Percentiles rank a stretch among this genome's conserved stretches.
phyloP scores from a whole-genome alignment of 2,113 vertebrate species.

The Galemys pyrenaicus region DNA sequence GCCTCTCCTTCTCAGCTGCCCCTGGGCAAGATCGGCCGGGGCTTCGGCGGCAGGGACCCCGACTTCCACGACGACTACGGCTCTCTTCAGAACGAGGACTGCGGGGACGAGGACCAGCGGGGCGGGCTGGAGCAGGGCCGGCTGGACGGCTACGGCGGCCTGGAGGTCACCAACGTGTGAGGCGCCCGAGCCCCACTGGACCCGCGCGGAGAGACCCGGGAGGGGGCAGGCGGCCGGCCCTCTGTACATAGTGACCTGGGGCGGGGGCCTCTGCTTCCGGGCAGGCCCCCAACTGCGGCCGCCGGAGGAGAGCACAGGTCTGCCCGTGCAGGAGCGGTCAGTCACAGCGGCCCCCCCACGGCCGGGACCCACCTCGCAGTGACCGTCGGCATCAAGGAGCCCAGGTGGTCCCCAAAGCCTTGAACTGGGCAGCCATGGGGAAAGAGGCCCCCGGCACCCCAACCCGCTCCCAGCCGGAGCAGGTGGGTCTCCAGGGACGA shows the following conservation, averaged over 20 bases:
- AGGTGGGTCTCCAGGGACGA: not conserved
- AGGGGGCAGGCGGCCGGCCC: accelerated
- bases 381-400: not conserved
- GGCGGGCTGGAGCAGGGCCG: slow-evolving; percentile 82
- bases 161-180: slow-evolving; percentile 91
- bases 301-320: too few relatives aligned
- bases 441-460: not conserved
- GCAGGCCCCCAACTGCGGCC: not conserved
- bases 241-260: not conserved
- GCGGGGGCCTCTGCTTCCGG: not conserved
- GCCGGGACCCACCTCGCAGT: not conserved
- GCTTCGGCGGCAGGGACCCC: slow-evolving; percentile 83
- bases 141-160: slow-evolving; percentile 83
- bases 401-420: accelerated
- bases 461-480: not conserved
- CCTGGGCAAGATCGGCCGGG: slow-evolving; percentile 88
- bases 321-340: too few relatives aligned
- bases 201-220: accelerated
- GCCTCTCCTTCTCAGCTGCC: slow-evolving; percentile 84
- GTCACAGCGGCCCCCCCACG: not conserved
- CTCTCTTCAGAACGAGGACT: slow-evolving; percentile 85
- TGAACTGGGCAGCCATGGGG: not conserved
- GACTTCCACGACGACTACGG: slow-evolving; percentile 85
- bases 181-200: accelerated
- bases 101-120: slow-evolving; percentile 78